Percentiles rank a stretch among this genome's conserved stretches.
These are phyloP conservation scores for Syrphus vitripennis DNA, from an alignment of 2,888 invertebrate species.

Conservation along the genomic window DNA sequence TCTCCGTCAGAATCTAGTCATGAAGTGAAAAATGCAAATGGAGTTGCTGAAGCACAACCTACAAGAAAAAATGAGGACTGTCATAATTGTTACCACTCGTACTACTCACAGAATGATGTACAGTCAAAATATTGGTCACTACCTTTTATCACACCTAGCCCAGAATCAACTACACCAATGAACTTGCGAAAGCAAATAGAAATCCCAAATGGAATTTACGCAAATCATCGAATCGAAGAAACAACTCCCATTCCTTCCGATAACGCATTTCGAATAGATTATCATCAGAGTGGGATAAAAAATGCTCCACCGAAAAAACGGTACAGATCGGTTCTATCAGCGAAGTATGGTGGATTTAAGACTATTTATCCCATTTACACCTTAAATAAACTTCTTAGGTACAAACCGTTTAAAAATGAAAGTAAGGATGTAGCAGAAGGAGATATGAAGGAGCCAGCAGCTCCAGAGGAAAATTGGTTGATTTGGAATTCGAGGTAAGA, in stretches of 20 bases:
- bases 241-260: conserved; percentile 17
- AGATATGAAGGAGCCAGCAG: neutral
- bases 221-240: conserved; percentile 51
- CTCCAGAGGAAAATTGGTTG: conserved; percentile 6
- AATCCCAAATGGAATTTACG: conserved; percentile 18
- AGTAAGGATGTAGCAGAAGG: neutral
- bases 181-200: conserved; percentile 26
- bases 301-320: neutral
- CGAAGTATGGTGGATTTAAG: conserved; percentile 65
- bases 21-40: neutral
- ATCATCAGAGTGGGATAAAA: conserved; percentile 26
- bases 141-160: conserved; percentile 19
- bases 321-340: conserved; percentile 37
- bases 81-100: conserved; percentile 44
- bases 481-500: conserved; percentile 3
- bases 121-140: conserved; percentile 55
- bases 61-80: neutral
- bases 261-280: conserved; percentile 33
- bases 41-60: neutral
- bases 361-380: conserved; percentile 55
- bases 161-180: conserved; percentile 18
- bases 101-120: conserved; percentile 53
- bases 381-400: conserved; percentile 56
- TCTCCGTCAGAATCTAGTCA: neutral
- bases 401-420: conserved; percentile 11